A percentile compares a stretch with the other conserved stretches of the same genome.
Conservation (phyloP, 1,140 invertebrate genomes). For the Aporrectodea caliginosa region DNA sequence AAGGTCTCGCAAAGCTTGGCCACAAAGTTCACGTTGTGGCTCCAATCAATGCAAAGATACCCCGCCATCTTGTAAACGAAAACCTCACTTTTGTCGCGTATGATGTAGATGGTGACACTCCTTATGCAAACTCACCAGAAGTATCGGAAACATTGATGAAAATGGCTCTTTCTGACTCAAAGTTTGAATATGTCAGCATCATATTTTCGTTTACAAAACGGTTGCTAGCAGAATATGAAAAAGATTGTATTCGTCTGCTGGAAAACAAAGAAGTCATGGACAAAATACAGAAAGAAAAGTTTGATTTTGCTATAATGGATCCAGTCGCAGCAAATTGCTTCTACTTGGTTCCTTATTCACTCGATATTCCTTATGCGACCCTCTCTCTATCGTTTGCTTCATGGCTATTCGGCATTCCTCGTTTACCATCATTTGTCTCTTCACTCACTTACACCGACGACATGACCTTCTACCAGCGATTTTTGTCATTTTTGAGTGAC, state of each 20-base stretch:
- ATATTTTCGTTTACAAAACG: neutral
- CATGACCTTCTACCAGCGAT: constrained; percentile 12
- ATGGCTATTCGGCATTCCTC: constrained; percentile 4
- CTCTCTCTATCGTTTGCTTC: neutral
- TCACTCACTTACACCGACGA: neutral
- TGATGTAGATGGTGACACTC: neutral
- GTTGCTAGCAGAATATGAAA: neutral
- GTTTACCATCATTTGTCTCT: neutral
- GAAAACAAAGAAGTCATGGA: neutral
- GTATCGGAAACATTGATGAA: neutral
- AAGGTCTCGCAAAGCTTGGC: constrained; percentile 3
- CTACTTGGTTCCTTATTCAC: neutral
- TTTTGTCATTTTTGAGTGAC: neutral
- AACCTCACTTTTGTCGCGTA: constrained; percentile 3
- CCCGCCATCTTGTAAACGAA: neutral
- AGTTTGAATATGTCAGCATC: neutral
- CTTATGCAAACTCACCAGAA: constrained; percentile 4
- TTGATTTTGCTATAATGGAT: constrained; percentile 10
- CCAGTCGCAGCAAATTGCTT: neutral
- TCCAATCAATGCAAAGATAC: neutral
- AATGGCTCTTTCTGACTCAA: neutral
- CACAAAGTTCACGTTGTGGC: constrained; percentile 1
- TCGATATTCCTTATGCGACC: constrained; percentile 3
- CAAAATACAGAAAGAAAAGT: neutral
- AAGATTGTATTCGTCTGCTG: neutral